Evolutionary conservation across 2,113 vertebrate genomes (phyloP), one percentile per base, ranked within the genome.

Genomic region (Bos javanicus): DNA sequence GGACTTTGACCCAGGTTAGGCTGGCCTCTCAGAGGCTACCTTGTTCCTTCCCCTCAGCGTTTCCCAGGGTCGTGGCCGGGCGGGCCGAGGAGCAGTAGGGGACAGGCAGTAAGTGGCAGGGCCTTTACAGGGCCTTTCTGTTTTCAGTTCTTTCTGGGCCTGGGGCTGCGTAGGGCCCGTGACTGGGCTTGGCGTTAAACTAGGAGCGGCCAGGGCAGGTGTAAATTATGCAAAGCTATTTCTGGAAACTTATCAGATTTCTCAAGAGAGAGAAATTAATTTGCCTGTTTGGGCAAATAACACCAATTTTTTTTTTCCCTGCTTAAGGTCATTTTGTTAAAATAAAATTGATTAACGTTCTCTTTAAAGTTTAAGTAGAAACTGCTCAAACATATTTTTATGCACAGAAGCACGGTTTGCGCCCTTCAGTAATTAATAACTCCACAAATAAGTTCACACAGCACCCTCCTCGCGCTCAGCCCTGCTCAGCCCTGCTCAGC

Each of bases 341-440:
- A 98, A 97, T 76, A 98, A 96, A 95, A 97, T 97, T 97, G 92
- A 94, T 95, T 96, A 97, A 98, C 95, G 94, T 98, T 97, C 95
- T 98, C 97, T 96, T 98, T 98, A 98, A 98, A 98, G 98, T 98
- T 98, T 98, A 96, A 98, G 97, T 98, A 98, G 98, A 98, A 98
- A 98, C 97, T 96, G 94, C 98, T 98, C 98, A 97, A 97, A 98
- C 98, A 98, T 98, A 98, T 97, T 98, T 98, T 97, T 97, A 98
- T 97, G 98, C 98, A 98, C 95, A 94, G 98, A 96, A 97, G 97
- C 98, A 81, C 98, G 95, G 87, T 90, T 97, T 97, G 98, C 97
- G 62, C 97, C 94, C 96, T 97, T 95, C 98, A 96, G 98, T 98
- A 98, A 98, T 98, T 98, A 98, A 98, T 96, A 97, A 97, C 97